Base-by-base conservation (phyloP, 2,888 invertebrate species). In the Corbicula japonica region DNA sequence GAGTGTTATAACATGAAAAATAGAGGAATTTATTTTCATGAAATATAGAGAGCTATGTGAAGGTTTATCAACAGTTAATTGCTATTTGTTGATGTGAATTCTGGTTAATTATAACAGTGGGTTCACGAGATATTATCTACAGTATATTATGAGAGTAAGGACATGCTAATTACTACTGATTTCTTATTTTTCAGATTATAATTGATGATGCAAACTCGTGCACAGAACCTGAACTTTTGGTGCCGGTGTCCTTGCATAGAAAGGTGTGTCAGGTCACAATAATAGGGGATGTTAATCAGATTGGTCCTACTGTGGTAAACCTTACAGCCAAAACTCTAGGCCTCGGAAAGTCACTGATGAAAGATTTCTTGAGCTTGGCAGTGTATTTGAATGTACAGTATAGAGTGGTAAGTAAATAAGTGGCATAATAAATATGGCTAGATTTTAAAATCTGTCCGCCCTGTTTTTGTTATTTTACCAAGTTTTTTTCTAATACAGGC, bases 181-280 rank as follows among this genome's bases (percentile, higher is more conserved):
- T n/a, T n/a, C n/a, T 58, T 56, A 0, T 58, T 15, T 79, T 83
- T 8, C 87, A 92, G 92, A 73, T 92, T 32, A 91, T 93, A 34
- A 87, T 93, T 30, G 92, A 93, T 78, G 92, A 92, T 72, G 85
- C 88, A 69, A 89, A 89, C 30, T 84, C 89, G 81, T 90, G 91
- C 66, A 87, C 85, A 18, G 92, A 92, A 71, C 90, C 90, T 18
- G 91, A 92, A 74, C 77, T 85, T 63, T 72, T 92, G 78, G 81
- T 91, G 41, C 92, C 92, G 0, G 95, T 90, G 15, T 79, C 85
- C 12, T 46, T 86, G 28, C 77, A 84, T 62, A 66, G 48, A 10
- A 70, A 73, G 4, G 78, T 74, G 2, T 80, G 86, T 95, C 72
- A 96, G 58, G 82, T 92, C n/a, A 84, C 88, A 28, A 76, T 92